These are phyloP conservation scores for Aradus depressus DNA, from an alignment of 2,888 invertebrate genomes.

Conservation along the genomic window DNA sequence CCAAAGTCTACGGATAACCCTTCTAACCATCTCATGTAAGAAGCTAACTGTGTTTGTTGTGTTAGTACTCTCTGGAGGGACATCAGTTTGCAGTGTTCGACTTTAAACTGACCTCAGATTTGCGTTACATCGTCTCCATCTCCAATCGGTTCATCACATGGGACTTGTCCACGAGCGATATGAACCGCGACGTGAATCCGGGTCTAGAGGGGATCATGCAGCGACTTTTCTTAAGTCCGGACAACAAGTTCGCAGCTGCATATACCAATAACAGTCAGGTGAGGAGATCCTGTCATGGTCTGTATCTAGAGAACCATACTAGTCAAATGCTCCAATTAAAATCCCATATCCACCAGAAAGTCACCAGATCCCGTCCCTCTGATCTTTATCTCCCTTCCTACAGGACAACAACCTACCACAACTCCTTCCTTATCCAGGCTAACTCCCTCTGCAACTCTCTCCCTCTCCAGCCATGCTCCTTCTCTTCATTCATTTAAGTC, in stretches of 20 bases:
- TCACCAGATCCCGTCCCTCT: no score
- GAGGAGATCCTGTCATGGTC: conserved; percentile 2
- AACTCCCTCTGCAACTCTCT: no score
- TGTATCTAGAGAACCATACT: no score
- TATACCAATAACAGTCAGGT: conserved; percentile 91
- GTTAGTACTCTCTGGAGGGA: conserved; percentile 88
- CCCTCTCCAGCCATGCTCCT: no score
- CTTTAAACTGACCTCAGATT: conserved; percentile 78
- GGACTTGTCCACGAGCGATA: conserved; percentile 90
- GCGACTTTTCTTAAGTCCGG: conserved; percentile 79
- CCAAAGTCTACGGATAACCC: no score
- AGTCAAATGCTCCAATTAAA: no score
- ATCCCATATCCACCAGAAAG: no score
- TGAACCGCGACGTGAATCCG: conserved; percentile 85
- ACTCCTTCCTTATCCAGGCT: no score
- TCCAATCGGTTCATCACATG: conserved; percentile 95
- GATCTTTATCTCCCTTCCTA: no score
- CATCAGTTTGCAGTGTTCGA: conserved; percentile 96
- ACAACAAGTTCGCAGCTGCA: conserved; percentile 92
- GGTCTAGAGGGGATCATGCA: conserved; percentile 95
- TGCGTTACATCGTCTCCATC: conserved; percentile 86
- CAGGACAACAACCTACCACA: no score
- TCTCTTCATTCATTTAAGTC: no score
- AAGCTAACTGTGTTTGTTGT: conserved; percentile 18
- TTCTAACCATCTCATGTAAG: no score